These are phyloP conservation scores for Melanotus villosus DNA, from an alignment of 2,888 invertebrate genomes.

Conservation along the genomic window DNA sequence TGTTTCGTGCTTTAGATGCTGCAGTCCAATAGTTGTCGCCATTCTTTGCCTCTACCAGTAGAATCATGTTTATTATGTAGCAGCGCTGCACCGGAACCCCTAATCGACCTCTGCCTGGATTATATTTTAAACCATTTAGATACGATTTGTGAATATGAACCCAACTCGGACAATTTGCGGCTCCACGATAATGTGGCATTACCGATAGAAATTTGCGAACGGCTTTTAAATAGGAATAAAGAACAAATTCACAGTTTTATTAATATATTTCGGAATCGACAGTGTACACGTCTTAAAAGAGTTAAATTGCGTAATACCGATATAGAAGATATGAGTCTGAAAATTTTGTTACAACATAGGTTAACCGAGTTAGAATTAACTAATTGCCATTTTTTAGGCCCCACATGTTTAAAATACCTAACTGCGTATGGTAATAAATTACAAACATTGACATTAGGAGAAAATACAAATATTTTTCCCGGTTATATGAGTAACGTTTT, in stretches of 20 bases:
- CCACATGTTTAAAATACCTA: constrained; percentile 76
- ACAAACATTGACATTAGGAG: constrained; percentile 79
- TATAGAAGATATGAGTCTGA: constrained; percentile 80
- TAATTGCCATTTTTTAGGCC: constrained; percentile 79
- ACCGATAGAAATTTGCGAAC: constrained; percentile 82
- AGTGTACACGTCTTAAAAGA: constrained; percentile 77
- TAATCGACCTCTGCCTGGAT: constrained; percentile 77
- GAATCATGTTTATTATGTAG: constrained; percentile 67
- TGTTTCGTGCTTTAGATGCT: constrained; percentile 59
- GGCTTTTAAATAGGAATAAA: constrained; percentile 69
- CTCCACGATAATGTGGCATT: constrained; percentile 76
- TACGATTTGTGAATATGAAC: constrained; percentile 72
- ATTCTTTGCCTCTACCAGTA: constrained; percentile 64
- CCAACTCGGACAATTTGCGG: constrained; percentile 67
- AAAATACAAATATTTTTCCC: constrained; percentile 75
- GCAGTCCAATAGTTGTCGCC: constrained; percentile 62
- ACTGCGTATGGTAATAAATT: constrained; percentile 80
- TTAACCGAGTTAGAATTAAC: constrained; percentile 82
- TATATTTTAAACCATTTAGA: constrained; percentile 76
- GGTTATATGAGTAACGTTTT: constrained; percentile 47
- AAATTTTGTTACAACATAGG: constrained; percentile 80
- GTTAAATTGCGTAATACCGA: constrained; percentile 80
- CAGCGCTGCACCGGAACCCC: constrained; percentile 71
- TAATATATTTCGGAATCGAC: constrained; percentile 79
- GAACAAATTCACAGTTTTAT: constrained; percentile 78